Evolutionary conservation across 2,113 vertebrate species (phyloP).

Genomic region (Gobiocypris rarus): DNA sequence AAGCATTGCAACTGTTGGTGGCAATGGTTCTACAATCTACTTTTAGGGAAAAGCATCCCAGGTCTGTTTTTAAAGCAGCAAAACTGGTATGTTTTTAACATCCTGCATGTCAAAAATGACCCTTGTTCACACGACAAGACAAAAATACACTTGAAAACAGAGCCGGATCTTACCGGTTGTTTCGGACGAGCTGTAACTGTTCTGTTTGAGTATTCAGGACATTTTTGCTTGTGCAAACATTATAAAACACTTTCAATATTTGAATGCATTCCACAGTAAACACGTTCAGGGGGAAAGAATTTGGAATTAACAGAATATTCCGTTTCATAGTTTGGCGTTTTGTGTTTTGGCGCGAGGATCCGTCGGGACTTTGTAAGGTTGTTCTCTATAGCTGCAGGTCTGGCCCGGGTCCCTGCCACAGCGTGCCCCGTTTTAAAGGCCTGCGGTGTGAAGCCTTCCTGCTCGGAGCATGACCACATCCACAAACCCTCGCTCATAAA

Average conservation of each 20-base stretch:
- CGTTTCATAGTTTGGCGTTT: conserved; percentile 7
- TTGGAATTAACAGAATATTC: not conserved
- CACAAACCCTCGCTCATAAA: conserved; percentile 58
- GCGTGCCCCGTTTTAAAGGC: conserved; percentile 67
- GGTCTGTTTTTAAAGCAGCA: not conserved
- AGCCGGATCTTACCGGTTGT: conserved; percentile 35
- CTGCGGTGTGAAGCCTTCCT: conserved; percentile 73
- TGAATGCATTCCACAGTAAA: conserved; percentile 32
- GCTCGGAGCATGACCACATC: conserved; percentile 73
- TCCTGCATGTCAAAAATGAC: not conserved
- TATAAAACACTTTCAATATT: conserved; percentile 24
- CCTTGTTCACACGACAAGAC: not conserved
- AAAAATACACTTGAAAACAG: not conserved
- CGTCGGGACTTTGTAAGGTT: conserved; percentile 61
- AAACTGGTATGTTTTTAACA: not conserved
- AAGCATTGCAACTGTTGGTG: no score
- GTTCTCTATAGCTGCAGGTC: conserved; percentile 67
- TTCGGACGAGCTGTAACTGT: conserved; percentile 54
- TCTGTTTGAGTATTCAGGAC: not conserved
- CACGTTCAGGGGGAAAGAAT: conserved; percentile 28
- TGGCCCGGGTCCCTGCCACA: conserved; percentile 67
- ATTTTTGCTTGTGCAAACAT: conserved; percentile 31
- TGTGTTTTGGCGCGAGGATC: conserved; percentile 52
- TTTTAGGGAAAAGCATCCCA: no score
- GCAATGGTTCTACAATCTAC: no score